phyloP scores from a whole-genome alignment of 2,888 invertebrate genomes.

The Punctoribates punctum region DNA sequence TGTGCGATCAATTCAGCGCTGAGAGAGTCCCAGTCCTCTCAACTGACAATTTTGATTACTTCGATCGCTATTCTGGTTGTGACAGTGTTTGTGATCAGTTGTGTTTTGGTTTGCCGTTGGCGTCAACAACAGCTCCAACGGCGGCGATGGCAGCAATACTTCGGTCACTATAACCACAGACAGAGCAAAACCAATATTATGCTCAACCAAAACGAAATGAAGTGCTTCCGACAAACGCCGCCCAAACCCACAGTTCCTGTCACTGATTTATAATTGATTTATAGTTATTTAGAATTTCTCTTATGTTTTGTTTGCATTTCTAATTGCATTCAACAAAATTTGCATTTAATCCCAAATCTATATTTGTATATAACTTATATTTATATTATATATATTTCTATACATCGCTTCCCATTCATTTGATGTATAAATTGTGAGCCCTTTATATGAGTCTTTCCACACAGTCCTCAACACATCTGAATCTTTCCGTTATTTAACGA shows the following conservation, averaged over 20 bases:
- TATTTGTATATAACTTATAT: no score
- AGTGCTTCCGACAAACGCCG: constrained; percentile 7
- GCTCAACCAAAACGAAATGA: constrained; percentile 35
- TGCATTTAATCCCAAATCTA: no score
- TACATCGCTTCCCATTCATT: no score
- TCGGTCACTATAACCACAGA: constrained; percentile 42
- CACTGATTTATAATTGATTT: constrained; percentile 31
- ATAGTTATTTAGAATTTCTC: no score
- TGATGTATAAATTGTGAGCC: no score
- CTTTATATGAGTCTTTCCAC: no score
- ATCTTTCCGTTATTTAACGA: no score
- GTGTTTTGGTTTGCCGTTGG: constrained; percentile 15
- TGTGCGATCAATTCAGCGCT: background rate
- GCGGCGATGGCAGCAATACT: constrained; percentile 39
- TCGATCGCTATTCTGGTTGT: background rate
- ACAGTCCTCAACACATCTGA: no score
- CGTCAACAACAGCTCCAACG: constrained; percentile 27
- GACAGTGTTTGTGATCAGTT: constrained; percentile 5
- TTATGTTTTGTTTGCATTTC: constrained; percentile 1
- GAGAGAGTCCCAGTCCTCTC: background rate
- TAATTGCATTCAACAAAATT: background rate
- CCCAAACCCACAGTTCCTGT: constrained; percentile 35
- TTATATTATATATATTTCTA: no score
- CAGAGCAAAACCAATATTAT: constrained; percentile 43
- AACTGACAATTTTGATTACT: constrained; percentile 12